These are phyloP conservation scores for Squalus acanthias DNA, from an alignment of 2,797 vertebrate species.

Conservation along the genomic window DNA sequence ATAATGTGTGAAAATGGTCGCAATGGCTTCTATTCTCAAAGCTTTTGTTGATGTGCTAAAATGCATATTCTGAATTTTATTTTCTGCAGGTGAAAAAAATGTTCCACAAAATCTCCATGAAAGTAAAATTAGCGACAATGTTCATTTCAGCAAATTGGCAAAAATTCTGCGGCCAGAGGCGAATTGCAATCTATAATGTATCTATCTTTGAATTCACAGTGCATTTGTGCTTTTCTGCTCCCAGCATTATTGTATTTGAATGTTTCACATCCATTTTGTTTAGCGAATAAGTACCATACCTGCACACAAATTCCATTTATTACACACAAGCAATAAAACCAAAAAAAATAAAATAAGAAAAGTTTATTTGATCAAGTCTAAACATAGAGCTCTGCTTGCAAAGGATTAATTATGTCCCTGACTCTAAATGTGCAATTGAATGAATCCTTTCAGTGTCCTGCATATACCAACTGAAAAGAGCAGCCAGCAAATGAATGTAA, in stretches of 20 bases:
- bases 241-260: background rate
- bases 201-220: background rate
- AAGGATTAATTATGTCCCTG: background rate
- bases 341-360: background rate
- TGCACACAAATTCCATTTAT: background rate
- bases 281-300: background rate
- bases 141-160: background rate
- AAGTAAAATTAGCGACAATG: background rate
- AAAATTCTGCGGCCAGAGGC: background rate
- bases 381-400: background rate
- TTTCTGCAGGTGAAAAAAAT: background rate
- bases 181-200: background rate
- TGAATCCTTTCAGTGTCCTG: background rate
- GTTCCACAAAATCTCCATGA: background rate
- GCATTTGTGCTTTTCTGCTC: background rate
- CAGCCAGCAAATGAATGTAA: background rate
- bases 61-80: background rate
- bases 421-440: background rate
- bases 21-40: background rate
- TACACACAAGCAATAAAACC: background rate
- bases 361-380: background rate
- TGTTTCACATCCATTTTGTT: background rate
- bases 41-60: background rate
- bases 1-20: background rate
- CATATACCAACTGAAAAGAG: background rate